Evolutionary conservation across 2,797 vertebrate species (phyloP).

Genomic region (Odontamblyopus lacepedii): DNA sequence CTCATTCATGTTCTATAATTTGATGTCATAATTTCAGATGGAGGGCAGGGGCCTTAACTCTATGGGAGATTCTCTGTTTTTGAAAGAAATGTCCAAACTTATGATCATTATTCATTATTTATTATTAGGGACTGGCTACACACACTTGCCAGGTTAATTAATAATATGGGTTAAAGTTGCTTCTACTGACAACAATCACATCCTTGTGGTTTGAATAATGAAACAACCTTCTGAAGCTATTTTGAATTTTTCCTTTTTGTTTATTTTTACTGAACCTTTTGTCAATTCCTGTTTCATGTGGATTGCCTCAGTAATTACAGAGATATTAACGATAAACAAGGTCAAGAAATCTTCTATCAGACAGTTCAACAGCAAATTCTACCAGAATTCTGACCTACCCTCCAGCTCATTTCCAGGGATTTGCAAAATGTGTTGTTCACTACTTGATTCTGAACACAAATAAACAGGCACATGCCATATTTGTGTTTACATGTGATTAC

Average conservation of each 20-base stretch:
- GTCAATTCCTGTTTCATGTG: background rate
- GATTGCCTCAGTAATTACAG: background rate
- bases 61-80: background rate
- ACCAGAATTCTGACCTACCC: background rate
- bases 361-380: background rate
- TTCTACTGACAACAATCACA: no score
- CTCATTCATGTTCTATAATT: background rate
- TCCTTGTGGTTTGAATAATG: constrained; percentile 1
- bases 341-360: background rate
- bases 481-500: background rate
- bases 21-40: background rate
- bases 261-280: background rate
- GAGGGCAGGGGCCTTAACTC: background rate
- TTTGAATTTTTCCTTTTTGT: background rate
- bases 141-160: no score
- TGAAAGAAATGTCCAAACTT: background rate
- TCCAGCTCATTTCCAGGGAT: background rate
- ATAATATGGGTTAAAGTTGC: no score
- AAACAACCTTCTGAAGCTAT: background rate
- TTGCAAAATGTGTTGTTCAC: background rate
- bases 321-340: background rate
- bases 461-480: constrained; percentile 28
- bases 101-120: background rate
- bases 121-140: background rate
- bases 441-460: constrained; percentile 45